Base-by-base conservation (phyloP, 2,113 vertebrate species). In the Paralichthys olivaceus region DNA sequence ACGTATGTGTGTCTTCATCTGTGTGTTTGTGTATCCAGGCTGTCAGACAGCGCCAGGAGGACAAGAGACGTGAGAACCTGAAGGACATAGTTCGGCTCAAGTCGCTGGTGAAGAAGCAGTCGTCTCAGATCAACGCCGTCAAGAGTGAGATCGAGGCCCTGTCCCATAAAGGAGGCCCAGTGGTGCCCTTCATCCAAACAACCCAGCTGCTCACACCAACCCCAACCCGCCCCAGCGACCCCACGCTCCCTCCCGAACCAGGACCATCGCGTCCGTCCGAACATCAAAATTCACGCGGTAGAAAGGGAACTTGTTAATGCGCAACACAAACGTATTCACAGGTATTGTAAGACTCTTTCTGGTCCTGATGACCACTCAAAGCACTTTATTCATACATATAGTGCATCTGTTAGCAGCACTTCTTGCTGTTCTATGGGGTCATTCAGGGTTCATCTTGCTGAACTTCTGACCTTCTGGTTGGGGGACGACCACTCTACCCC, bases 141-240 rank as follows among this genome's bases (percentile, higher is more conserved):
- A 94, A 78, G 58, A 81, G 89, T 67, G 95, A 96, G 85, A 96
- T 97, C 58, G 2, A 0, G 15, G 4, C 91, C 13, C 70, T 96
- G 61, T 91, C 89, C 19, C 90, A 72, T 69, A 95, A 94, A 87
- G 94, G 92, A 5, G 92, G 88, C 0, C 75, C n/a, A n/a, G n/a
- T n/a, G n/a, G n/a, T n/a, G n/a, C n/a, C n/a, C n/a, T n/a, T n/a
- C n/a, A n/a, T n/a, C n/a, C n/a, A n/a, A n/a, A n/a, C n/a, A n/a
- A n/a, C n/a, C n/a, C n/a, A 57, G 0, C 62, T 82, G 9, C 68
- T 85, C 45, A 19, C 17, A 2, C 53, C 74, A 22, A 13, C 1
- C 67, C 75, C 4, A 1, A 47, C 29, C 15, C 47, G 43, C 34
- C 69, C 26, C 3, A 43, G 15, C 22, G 25, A 12, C 43, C 14